Percentiles rank a stretch among this genome's conserved stretches.
Conservation (phyloP, 2,888 invertebrate genomes). For the Drosophila diplacantha region DNA sequence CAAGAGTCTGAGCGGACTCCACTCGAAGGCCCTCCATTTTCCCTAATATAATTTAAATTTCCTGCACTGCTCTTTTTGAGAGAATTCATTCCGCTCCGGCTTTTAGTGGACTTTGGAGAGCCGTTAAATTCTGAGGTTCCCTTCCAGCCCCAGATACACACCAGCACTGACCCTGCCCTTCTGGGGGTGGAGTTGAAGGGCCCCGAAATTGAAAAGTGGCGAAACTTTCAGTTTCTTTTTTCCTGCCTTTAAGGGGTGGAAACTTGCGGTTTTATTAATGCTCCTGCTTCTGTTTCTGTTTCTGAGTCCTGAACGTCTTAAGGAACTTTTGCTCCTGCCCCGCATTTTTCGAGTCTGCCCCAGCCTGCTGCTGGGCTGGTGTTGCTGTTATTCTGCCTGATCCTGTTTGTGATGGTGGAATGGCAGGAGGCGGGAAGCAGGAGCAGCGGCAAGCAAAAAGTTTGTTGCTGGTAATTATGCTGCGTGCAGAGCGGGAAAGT, state of each 20-base stretch:
- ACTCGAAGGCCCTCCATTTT: slow-evolving; percentile 47
- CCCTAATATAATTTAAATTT: slow-evolving; percentile 69
- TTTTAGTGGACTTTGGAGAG: slow-evolving; percentile 73
- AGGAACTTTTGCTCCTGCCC: slow-evolving; percentile 35
- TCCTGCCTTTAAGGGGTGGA: slow-evolving; percentile 47
- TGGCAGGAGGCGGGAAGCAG: not conserved
- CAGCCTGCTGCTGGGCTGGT: slow-evolving; percentile 21
- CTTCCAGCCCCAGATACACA: slow-evolving; percentile 14
- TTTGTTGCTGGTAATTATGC: slow-evolving; percentile 66
- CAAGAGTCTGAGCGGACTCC: slow-evolving; percentile 20
- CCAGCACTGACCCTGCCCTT: slow-evolving; percentile 19
- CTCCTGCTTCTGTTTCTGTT: slow-evolving; percentile 45
- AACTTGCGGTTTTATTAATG: slow-evolving; percentile 32
- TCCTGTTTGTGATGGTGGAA: slow-evolving; percentile 22
- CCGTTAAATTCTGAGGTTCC: slow-evolving; percentile 61
- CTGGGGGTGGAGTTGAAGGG: slow-evolving; percentile 27
- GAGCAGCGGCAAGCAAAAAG: slow-evolving; percentile 36
- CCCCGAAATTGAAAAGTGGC: slow-evolving; percentile 63
- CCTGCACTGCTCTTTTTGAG: slow-evolving; percentile 20
- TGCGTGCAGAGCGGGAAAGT: slow-evolving; percentile 56
- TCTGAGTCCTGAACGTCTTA: slow-evolving; percentile 40
- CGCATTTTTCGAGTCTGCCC: slow-evolving; percentile 56
- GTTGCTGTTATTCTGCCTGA: slow-evolving; percentile 25
- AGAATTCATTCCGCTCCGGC: slow-evolving; percentile 8
- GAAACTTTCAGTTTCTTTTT: slow-evolving; percentile 55